Percentiles rank a stretch among this genome's conserved stretches.
Conservation (phyloP, 2,888 invertebrate species). For the Malthinus seriepunctatus region DNA sequence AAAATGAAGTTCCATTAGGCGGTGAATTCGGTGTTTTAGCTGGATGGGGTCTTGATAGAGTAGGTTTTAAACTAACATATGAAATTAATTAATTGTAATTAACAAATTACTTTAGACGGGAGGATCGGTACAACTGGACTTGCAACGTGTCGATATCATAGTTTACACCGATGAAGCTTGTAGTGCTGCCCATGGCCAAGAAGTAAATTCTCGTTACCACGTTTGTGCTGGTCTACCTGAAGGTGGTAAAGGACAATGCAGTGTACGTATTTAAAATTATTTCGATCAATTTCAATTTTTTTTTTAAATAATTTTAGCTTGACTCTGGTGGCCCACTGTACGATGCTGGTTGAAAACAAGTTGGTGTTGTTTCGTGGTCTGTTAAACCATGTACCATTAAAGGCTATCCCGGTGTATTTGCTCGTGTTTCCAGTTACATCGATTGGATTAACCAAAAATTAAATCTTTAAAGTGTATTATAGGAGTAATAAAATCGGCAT, state of each 20-base stretch:
- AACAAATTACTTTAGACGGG: constrained; percentile 26
- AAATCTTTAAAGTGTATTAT: too few relatives aligned
- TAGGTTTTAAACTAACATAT: constrained; percentile 35
- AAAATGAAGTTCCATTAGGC: constrained; percentile 29
- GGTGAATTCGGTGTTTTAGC: constrained; percentile 31
- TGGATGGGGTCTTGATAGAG: constrained; percentile 41
- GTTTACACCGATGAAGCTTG: constrained; percentile 43
- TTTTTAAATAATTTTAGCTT: constrained; percentile 9
- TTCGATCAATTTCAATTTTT: neutral
- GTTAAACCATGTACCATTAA: constrained; percentile 52
- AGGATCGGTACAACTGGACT: constrained; percentile 44
- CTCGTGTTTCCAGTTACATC: constrained; percentile 49
- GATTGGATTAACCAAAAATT: constrained; percentile 39
- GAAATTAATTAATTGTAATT: too few relatives aligned
- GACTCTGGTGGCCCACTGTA: constrained; percentile 53
- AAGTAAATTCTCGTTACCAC: constrained; percentile 1
- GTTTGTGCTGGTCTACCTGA: constrained; percentile 52
- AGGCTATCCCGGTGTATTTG: constrained; percentile 55
- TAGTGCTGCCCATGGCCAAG: constrained; percentile 1
- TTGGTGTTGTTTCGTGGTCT: constrained; percentile 56
- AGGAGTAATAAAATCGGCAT: too few relatives aligned
- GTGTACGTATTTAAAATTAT: neutral
- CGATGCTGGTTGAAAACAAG: constrained; percentile 45
- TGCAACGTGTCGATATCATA: constrained; percentile 51
- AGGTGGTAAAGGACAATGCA: constrained; percentile 18